Conservation (phyloP, 2,797 vertebrate genomes). For the Hypotaenidia philippensis region DNA sequence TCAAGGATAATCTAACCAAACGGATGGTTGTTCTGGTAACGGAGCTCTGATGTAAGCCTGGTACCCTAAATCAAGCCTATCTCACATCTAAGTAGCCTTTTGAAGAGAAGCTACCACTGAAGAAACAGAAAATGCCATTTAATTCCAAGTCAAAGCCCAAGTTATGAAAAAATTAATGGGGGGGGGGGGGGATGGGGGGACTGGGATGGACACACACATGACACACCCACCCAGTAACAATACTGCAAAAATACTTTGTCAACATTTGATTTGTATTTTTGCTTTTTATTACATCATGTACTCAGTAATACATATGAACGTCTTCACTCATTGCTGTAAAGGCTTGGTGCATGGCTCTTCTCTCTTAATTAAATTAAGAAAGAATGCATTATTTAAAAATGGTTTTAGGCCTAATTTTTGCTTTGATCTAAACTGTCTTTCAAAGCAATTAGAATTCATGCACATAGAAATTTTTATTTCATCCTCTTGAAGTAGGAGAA, state of each 20-base stretch:
- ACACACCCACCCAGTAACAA: background rate
- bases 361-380: constrained; percentile 18
- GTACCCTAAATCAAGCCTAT: background rate
- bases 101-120: background rate
- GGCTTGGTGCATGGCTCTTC: background rate
- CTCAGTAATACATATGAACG: background rate
- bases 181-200: no score
- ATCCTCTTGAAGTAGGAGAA: background rate
- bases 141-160: background rate
- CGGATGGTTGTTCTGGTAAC: background rate
- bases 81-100: accelerated
- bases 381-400: background rate
- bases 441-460: background rate
- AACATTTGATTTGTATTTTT: background rate
- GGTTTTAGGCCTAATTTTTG: background rate
- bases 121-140: background rate
- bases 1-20: background rate
- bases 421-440: constrained; percentile 5
- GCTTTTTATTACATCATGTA: constrained; percentile 18
- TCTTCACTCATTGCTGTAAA: background rate
- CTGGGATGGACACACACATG: no score
- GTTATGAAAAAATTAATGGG: background rate
- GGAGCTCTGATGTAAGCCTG: background rate
- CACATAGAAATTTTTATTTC: background rate
- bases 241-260: background rate